phyloP scores from a whole-genome alignment of 2,113 vertebrate species.

The Herpetotheres cachinnans region DNA sequence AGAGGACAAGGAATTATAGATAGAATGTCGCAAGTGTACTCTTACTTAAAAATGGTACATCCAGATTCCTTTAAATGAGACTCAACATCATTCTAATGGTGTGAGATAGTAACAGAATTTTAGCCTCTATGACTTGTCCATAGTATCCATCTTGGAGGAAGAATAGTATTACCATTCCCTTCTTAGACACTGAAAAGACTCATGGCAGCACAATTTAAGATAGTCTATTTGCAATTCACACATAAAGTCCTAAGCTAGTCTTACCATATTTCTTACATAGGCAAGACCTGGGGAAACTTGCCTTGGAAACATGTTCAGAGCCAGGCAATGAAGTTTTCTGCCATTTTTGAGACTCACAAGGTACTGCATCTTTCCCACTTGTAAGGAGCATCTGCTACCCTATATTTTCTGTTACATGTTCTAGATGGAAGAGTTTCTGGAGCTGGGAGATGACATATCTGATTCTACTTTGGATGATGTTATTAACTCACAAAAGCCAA shows the following conservation, averaged over 20 bases:
- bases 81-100: not conserved
- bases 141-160: not conserved
- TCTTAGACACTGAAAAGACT: not conserved
- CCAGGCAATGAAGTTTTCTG: not conserved
- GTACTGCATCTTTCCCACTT: not conserved
- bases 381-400: not conserved
- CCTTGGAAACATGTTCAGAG: not conserved
- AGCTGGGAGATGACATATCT: slow-evolving; percentile 73
- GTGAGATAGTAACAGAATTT: not conserved
- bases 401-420: not conserved
- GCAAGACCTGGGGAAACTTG: not conserved
- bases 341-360: not conserved
- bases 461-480: slow-evolving; percentile 78
- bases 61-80: not conserved
- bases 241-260: not conserved
- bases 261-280: not conserved
- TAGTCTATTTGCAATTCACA: not conserved
- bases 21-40: not conserved
- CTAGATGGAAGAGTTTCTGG: slow-evolving; percentile 87
- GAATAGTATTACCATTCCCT: not conserved
- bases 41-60: not conserved
- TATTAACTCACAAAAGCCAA: slow-evolving; percentile 78
- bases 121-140: not conserved
- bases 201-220: not conserved
- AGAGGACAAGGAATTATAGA: not conserved